Evolutionary conservation across 2,888 invertebrate species (phyloP).

Genomic region (Scaptomyza cyrtandrae): DNA sequence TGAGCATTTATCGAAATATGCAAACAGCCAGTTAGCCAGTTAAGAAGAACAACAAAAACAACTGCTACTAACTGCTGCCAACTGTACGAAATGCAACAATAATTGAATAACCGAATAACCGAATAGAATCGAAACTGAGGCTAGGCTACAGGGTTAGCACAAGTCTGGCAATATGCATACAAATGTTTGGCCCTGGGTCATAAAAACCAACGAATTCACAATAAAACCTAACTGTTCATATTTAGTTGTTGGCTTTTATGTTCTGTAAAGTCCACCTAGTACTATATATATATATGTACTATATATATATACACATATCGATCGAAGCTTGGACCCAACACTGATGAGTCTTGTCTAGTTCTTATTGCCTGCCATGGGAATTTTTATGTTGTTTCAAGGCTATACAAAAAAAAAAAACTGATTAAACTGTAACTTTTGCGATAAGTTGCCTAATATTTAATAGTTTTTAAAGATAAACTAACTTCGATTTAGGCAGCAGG

Average conservation of each 20-base stretch:
- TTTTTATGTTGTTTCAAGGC: neutral
- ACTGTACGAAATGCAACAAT: slow-evolving; percentile 63
- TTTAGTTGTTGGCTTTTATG: slow-evolving; percentile 51
- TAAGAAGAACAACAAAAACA: slow-evolving; percentile 20
- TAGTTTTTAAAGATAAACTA: neutral
- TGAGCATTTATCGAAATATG: slow-evolving; percentile 50
- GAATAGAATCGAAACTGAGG: slow-evolving; percentile 3
- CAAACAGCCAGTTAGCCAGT: slow-evolving; percentile 30
- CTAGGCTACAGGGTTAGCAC: neutral
- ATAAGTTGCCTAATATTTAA: neutral
- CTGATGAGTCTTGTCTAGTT: neutral
- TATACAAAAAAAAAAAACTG: no score
- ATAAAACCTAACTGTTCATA: slow-evolving; percentile 69
- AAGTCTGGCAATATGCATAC: slow-evolving; percentile 17
- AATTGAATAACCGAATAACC: slow-evolving; percentile 69
- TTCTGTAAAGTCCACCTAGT: neutral
- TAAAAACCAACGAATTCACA: slow-evolving; percentile 67
- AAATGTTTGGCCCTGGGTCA: slow-evolving; percentile 55
- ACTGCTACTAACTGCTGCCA: slow-evolving; percentile 5
- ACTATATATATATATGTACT: neutral
- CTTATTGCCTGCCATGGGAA: neutral
- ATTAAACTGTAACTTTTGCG: neutral
- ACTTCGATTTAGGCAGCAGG: no score
- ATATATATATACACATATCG: neutral
- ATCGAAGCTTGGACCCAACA: slow-evolving; percentile 10